phyloP scores from a whole-genome alignment of 2,113 vertebrate genomes.

The Steatornis caripensis region DNA sequence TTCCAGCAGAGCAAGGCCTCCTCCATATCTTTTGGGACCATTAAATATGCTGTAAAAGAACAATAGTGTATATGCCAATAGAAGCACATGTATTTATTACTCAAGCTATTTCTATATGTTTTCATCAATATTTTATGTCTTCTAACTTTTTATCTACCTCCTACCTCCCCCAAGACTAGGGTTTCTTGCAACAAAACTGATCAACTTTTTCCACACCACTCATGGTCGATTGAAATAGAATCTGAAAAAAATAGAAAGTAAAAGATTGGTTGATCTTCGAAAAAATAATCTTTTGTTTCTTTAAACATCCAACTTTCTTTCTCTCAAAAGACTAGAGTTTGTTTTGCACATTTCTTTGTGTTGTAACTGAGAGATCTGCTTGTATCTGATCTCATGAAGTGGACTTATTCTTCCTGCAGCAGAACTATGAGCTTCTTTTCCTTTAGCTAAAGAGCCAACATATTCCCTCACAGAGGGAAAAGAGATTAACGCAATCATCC shows the following conservation, averaged over 20 bases:
- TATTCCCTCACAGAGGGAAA: background rate
- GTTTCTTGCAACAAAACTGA: background rate
- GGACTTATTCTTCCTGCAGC: background rate
- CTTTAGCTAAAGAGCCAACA: background rate
- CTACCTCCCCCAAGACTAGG: background rate
- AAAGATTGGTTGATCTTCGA: background rate
- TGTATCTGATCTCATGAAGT: accelerated
- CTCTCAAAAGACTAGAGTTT: background rate
- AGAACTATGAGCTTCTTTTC: background rate
- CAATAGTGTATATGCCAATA: background rate
- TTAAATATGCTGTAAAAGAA: background rate
- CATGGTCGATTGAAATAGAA: no score
- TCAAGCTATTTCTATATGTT: background rate
- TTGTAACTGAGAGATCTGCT: background rate
- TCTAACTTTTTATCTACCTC: background rate
- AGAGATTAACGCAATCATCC: background rate
- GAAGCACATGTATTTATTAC: background rate
- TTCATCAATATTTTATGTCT: background rate
- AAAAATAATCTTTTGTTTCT: accelerated
- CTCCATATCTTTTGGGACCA: background rate
- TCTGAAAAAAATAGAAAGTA: background rate
- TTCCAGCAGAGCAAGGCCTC: background rate
- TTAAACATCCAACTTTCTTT: background rate
- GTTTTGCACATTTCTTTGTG: background rate
- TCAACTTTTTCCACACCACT: no score